phyloP scores from a whole-genome alignment of 1,140 invertebrate genomes.

The Melitaea cinxia region DNA sequence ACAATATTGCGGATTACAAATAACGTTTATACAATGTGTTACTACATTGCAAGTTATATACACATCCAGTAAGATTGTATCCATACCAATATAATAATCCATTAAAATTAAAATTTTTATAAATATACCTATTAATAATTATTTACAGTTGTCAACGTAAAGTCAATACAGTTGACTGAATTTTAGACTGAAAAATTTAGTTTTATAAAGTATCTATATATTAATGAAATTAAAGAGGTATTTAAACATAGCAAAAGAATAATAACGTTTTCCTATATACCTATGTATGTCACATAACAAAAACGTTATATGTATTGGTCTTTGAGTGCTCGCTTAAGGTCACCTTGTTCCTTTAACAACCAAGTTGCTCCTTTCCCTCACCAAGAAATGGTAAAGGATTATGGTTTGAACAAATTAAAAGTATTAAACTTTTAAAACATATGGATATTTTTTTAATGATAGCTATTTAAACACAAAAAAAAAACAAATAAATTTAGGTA shows the following conservation, averaged over 20 bases:
- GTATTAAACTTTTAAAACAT: no score
- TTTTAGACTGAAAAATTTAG: not conserved
- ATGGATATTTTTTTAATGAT: no score
- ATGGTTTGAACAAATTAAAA: no score
- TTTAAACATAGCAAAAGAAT: not conserved
- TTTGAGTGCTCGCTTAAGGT: not conserved
- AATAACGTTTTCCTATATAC: not conserved
- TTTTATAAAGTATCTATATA: not conserved
- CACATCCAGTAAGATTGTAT: not conserved
- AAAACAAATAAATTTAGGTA: not conserved
- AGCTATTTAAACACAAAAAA: not conserved
- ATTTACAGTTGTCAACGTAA: no score
- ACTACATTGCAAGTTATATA: not conserved
- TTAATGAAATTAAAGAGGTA: not conserved
- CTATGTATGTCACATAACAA: not conserved
- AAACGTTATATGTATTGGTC: not conserved
- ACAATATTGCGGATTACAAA: slow-evolving; percentile 41
- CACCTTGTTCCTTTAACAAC: not conserved
- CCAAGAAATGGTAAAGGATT: not conserved
- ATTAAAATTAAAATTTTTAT: no score
- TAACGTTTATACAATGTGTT: slow-evolving; percentile 26
- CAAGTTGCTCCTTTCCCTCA: not conserved
- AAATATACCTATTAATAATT: no score
- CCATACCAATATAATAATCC: no score
- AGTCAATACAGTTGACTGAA: no score